Conservation (phyloP, 1,140 invertebrate genomes). For the Mercenaria mercenaria region DNA sequence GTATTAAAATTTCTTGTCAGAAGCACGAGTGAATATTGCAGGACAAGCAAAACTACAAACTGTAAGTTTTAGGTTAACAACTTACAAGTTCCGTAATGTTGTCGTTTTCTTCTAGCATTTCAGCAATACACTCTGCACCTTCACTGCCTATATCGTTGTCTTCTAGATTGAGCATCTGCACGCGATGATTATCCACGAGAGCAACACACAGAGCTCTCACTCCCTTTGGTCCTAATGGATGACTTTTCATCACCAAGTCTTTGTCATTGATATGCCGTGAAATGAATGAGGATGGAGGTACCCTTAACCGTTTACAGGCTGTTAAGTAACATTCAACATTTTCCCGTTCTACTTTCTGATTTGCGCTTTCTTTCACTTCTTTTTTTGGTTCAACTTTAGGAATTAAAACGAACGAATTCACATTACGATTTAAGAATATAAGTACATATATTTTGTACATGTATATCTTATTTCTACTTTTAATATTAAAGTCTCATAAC, state of each 20-base stretch:
- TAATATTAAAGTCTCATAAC: too few species aligned
- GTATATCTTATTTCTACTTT: too few species aligned
- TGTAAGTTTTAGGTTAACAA: too few species aligned
- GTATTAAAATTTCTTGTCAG: too few species aligned
- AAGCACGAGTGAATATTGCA: too few species aligned
- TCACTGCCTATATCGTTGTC: conserved; percentile 73
- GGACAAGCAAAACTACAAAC: too few species aligned
- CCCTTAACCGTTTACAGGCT: conserved; percentile 81
- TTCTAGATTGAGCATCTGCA: conserved; percentile 67
- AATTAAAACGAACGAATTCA: neutral
- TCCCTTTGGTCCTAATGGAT: conserved; percentile 38
- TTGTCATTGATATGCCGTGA: conserved; percentile 50
- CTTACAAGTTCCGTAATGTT: conserved; percentile 75
- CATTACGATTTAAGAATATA: too few species aligned
- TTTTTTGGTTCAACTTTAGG: conserved; percentile 2
- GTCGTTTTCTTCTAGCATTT: conserved; percentile 74
- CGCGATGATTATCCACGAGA: conserved; percentile 8
- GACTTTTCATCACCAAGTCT: conserved; percentile 58
- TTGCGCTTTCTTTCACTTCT: neutral
- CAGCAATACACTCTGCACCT: conserved; percentile 67
- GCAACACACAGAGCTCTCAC: conserved; percentile 46
- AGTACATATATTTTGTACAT: too few species aligned
- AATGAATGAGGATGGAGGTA: conserved; percentile 20
- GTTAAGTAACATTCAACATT: conserved; percentile 83
- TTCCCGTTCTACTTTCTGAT: conserved; percentile 67